Evolutionary conservation across 1,140 invertebrate species (phyloP), one percentile per base, ranked within the genome.

Genomic region (Brachionus asplanchnoidis): DNA sequence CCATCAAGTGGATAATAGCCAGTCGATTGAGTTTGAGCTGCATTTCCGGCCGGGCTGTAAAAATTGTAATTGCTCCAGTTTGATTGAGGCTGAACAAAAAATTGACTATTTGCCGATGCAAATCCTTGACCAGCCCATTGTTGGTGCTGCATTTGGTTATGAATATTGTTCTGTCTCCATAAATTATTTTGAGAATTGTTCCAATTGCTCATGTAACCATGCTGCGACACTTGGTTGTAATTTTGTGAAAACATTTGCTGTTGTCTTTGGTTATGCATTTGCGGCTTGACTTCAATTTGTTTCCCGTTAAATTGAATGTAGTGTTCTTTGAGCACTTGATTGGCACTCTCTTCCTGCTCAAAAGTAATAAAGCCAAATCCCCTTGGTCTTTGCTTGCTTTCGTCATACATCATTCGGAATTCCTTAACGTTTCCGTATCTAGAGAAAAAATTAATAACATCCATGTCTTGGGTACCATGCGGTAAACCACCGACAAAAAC

Each of bases 351-450:
- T 28, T 50, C 44, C n/a, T 11, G 6, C 44, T 79, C 75, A 79
- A 79, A 79, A 32, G 75, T 79, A 28, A 79, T 53, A 53, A 79
- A 79, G 32, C 75, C 75, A 79, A 79, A 79, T 20, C 75, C 75
- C 56, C 44, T 79, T 53, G 44, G 44, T 53, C 44, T 53, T 53
- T 79, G 50, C n/a, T 79, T 53, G n/a, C 8, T 79, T 14, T 53
- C 68, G 17, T 73, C 68, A 8, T 73, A 73, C 68, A 73, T 73
- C 68, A 73, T 73, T 73, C 40, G 44, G 32, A 73, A 73, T 23
- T 73, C 68, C 40, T 73, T 73, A 6, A 73, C 68, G 23, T 73
- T 73, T 40, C 68, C 68, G 68, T 73, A 73, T 42, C 68, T 36
- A 0, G 68, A 73, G 40, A 79, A 79, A 50, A 56, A 50, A 79